phyloP scores from a whole-genome alignment of 2,113 vertebrate species.

The Cavia porcellus region DNA sequence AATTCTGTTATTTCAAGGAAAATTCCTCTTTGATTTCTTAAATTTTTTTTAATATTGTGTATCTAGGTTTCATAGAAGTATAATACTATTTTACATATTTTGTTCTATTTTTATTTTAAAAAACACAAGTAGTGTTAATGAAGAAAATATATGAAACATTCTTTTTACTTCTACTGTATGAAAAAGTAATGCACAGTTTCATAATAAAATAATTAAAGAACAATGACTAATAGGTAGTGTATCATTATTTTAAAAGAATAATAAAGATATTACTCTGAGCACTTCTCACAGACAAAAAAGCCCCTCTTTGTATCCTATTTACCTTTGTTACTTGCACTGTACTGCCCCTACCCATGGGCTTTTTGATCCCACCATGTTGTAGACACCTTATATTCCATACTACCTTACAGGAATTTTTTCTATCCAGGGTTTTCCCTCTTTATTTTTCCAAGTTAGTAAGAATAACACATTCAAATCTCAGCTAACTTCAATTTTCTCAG shows the following conservation, averaged over 20 bases:
- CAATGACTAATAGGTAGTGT: neutral
- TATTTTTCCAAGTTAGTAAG: neutral
- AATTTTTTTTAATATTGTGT: constrained; percentile 28
- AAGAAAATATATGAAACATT: neutral
- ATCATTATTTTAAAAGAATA: neutral
- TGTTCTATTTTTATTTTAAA: neutral
- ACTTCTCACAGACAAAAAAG: neutral
- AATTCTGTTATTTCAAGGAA: constrained; percentile 71
- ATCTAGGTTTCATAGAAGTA: neutral
- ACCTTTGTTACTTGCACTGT: neutral
- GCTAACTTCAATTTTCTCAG: neutral
- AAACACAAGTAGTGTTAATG: neutral
- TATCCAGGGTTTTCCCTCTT: neutral
- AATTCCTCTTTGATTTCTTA: constrained; percentile 61
- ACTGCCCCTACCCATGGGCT: neutral
- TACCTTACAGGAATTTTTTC: neutral
- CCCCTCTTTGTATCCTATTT: neutral
- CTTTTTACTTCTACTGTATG: neutral
- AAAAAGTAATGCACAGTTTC: neutral
- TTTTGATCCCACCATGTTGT: neutral
- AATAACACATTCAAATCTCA: neutral
- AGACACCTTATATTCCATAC: neutral
- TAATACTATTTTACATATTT: neutral
- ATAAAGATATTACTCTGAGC: neutral
- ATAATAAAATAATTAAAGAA: neutral